Base-by-base conservation (phyloP, 2,888 invertebrate species). In the Pristionchus entomophagus region DNA sequence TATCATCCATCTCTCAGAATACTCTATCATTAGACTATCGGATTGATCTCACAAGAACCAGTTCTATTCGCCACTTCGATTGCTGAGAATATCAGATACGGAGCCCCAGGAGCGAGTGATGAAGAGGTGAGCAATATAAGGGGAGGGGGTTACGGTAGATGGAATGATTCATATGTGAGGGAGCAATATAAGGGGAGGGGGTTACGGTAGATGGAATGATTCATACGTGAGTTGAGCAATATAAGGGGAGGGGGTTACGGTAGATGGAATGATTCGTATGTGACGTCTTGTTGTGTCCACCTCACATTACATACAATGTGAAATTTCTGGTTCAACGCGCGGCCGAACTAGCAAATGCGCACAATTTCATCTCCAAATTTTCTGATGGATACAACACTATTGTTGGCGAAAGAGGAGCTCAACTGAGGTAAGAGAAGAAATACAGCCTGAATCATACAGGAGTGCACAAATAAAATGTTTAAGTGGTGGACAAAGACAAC, bases 71-170 rank as follows among this genome's bases (percentile, higher is more conserved):
- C 97, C 0, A 97, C 97, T 17, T 96, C 96, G 10, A 96, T 99
- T 3, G 95, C 96, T 94, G 98, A 99, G 94, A 99, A 99, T 94
- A 98, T 99, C 86, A 95, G 97, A 84, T 99, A 97, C 93, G 97
- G 97, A 0, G 91, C 93, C 62, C 95, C 95, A 1, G 93, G 94
- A 84, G 95, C 95, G 14, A 94, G 95, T 5, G 95, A 95, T 91
- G 90, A 91, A 41, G 95, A 95, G 94, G 95, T 95, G 26, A 29
- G 38, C 10, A 26, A 73, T 32, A 49, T 22, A 49, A n/a, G n/a
- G 49, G 26, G 22, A 10, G 35, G 32, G 26, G 32, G 38, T n/a
- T n/a, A 56, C n/a, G 22, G 51, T 2, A 22, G 14, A 41, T 10
- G 93, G 94, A 84, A 95, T 95, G 14, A 94, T 95, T 5, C 95